A percentile compares a stretch with the other conserved stretches of the same genome.
Conservation (phyloP, 1,140 invertebrate species). For the Drosophila willistoni region DNA sequence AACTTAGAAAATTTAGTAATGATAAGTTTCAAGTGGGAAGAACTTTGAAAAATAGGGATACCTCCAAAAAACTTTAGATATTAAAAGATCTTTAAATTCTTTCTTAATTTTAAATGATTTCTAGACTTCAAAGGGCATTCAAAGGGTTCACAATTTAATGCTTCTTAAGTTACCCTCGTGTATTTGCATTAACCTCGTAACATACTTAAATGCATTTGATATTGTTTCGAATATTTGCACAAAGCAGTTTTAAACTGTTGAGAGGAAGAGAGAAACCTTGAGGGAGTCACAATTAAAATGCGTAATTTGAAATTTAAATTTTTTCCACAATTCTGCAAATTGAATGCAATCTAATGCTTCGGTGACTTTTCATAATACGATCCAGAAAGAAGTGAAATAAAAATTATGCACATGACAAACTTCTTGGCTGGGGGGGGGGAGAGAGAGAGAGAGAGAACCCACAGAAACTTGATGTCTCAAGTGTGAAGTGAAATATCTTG, state of each 20-base stretch:
- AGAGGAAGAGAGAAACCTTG: constrained; percentile 1
- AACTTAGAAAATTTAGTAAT: no score
- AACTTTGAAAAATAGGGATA: no score
- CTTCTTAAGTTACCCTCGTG: neutral
- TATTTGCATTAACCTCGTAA: constrained; percentile 29
- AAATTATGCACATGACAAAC: constrained; percentile 72
- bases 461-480: constrained; percentile 75
- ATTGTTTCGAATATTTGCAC: constrained; percentile 52
- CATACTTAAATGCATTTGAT: constrained; percentile 53
- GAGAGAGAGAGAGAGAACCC: constrained; percentile 24
- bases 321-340: constrained; percentile 40
- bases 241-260: constrained; percentile 62
- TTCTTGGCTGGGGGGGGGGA: constrained; percentile 35
- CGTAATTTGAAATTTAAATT: constrained; percentile 55
- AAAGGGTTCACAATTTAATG: neutral
- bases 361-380: constrained; percentile 47
- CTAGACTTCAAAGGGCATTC: neutral
- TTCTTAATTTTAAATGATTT: neutral
- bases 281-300: constrained; percentile 62
- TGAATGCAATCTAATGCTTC: constrained; percentile 57
- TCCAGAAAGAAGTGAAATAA: constrained; percentile 58
- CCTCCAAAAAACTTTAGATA: no score
- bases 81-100: neutral
- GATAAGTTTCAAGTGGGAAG: no score
- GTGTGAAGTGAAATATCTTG: constrained; percentile 73